Evolutionary conservation across 2,888 invertebrate species (phyloP).

Genomic region (Macropis europaea): DNA sequence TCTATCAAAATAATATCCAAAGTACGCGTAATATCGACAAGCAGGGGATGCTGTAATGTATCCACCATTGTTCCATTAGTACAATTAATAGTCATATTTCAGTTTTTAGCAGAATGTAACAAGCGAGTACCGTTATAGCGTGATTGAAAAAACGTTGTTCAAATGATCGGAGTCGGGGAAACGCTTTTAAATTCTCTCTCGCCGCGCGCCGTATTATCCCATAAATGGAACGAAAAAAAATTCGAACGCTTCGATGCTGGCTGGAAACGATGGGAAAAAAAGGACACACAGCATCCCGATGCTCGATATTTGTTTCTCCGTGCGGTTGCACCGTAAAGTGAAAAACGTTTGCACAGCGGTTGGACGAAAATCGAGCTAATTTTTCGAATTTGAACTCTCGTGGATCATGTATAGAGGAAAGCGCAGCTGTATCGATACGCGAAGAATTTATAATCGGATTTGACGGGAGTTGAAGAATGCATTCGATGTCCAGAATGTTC

Average conservation of each 20-base stretch:
- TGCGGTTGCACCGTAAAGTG: not conserved
- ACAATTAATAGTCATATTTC: too few species aligned
- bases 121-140: not conserved
- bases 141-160: not conserved
- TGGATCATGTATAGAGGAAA: not conserved
- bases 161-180: not conserved
- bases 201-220: not conserved
- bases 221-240: not conserved
- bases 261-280: too few species aligned
- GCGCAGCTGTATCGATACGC: not conserved
- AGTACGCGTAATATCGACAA: too few species aligned
- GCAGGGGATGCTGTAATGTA: too few species aligned
- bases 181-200: not conserved
- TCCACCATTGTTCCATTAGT: too few species aligned
- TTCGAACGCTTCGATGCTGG: not conserved
- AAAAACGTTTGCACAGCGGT: not conserved
- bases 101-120: too few species aligned
- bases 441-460: too few species aligned
- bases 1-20: too few species aligned
- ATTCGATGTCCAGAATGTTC: too few species aligned
- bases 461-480: too few species aligned
- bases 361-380: not conserved
- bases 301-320: constrained; percentile 10
- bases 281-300: not conserved
- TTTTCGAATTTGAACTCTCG: not conserved